Evolutionary conservation across 2,888 invertebrate genomes (phyloP), one percentile per base, ranked within the genome.

Genomic region (Malthinus flaveolus): DNA sequence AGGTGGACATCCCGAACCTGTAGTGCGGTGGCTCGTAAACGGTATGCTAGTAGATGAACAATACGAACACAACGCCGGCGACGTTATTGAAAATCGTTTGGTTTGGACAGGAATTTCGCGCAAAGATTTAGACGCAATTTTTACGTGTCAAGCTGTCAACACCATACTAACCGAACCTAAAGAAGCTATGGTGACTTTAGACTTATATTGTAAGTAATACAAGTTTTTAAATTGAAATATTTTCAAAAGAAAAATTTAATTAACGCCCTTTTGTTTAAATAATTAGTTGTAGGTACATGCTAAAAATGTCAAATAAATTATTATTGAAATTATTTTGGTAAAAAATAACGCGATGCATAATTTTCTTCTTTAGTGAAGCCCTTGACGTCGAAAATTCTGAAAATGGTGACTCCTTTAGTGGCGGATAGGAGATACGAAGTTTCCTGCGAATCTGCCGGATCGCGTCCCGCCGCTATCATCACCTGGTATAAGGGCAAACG

Each of bases 401-500:
- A 87, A 81, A 80, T 84, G 67, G 79, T 85, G 70, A 82, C 82
- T 70, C 87, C 89, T 44, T 83, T 95, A 73, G 88, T 90, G 48
- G 93, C 93, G 8, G 93, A 93, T 73, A 86, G 89, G 58, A 83
- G 89, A 50, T 93, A 93, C 80, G 90, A 91, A 77, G 87, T 94
- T 58, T 84, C 87, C 51, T 95, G 94, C 74, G 88, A 90, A 78
- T 90, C 93, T 3, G 88, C 89, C 8, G 94, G 94, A 68, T 93
- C 93, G 48, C 83, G 93, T 62, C 93, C 94, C 56, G 88, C 93
- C 13, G 92, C 94, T 31, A 85, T 90, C 75, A 87, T 94, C 78
- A 89, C 92, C 10, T 94, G 94, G 94, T 91, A 90, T 82, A 93
- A 93, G 78, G 93, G 92, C 62, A 91, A 91, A 76, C 83, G 91